Percentiles rank a stretch among this genome's conserved stretches.
Evolutionary conservation across 2,888 invertebrate species (phyloP).

Genomic region (Furcula furcula): DNA sequence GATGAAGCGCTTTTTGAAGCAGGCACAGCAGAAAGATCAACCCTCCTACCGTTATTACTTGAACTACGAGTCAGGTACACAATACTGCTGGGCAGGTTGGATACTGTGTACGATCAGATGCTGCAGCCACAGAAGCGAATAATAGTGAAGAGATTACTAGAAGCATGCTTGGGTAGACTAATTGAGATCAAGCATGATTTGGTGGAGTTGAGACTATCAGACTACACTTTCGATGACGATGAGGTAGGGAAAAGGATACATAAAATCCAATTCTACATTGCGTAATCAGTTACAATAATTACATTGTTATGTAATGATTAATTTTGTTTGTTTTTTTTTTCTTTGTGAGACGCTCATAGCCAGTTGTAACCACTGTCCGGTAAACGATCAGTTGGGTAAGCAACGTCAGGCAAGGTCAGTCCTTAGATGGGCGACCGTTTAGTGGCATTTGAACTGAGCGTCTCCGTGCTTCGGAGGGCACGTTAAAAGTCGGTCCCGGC

Average conservation of each 20-base stretch:
- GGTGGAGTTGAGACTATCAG: slow-evolving; percentile 92
- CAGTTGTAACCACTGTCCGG: too few relatives aligned
- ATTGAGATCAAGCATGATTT: slow-evolving; percentile 94
- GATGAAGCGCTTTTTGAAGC: slow-evolving; percentile 84
- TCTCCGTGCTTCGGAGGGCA: too few relatives aligned
- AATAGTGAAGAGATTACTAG: slow-evolving; percentile 87
- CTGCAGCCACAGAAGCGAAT: slow-evolving; percentile 95
- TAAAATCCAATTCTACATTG: too few relatives aligned
- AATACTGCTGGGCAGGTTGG: slow-evolving; percentile 86
- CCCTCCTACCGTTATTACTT: slow-evolving; percentile 83
- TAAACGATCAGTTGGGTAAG: too few relatives aligned
- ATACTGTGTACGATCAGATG: slow-evolving; percentile 93
- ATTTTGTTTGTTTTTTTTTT: too few relatives aligned
- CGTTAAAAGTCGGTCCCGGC: too few relatives aligned
- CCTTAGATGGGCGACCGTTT: too few relatives aligned
- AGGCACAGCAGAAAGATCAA: slow-evolving; percentile 80
- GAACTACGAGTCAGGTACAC: slow-evolving; percentile 92
- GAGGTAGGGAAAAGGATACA: slow-evolving; percentile 58
- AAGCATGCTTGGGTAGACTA: slow-evolving; percentile 90
- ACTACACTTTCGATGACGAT: slow-evolving; percentile 93
- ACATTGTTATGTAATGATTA: too few relatives aligned
- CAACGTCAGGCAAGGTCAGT: too few relatives aligned
- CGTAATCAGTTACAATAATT: too few relatives aligned
- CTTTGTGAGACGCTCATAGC: too few relatives aligned
- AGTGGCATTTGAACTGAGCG: too few relatives aligned